Evolutionary conservation across 2,888 invertebrate species (phyloP), one percentile per base, ranked within the genome.

Genomic region (Thecocarcelia acutangulata): DNA sequence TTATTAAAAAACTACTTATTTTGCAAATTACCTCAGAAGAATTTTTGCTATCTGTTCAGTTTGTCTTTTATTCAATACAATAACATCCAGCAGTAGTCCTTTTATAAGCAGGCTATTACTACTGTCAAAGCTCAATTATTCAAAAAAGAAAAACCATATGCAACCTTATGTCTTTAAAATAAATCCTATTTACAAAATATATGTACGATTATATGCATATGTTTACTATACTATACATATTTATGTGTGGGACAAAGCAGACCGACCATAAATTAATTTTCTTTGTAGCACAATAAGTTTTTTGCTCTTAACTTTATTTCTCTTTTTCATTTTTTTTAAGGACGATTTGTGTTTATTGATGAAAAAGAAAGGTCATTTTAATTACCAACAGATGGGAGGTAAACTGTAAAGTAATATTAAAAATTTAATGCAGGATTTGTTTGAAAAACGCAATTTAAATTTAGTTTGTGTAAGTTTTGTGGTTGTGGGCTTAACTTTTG

Each of bases 221-320:
- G 19, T n/a, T 3, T 9, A 8, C 28, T n/a, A n/a, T n/a, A n/a
- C n/a, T 24, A 5, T 24, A 5, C 5, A 5, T 24, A 5, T 24
- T 2, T 24, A 5, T 24, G 24, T 24, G 24, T 24, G 2, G 24
- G 24, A n/a, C n/a, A n/a, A n/a, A n/a, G n/a, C n/a, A n/a, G n/a
- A n/a, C n/a, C n/a, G n/a, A n/a, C n/a, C n/a, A n/a, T n/a, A 75
- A 75, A 80, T 80, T 72, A 80, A 70, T 80, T 70, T 75, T 70
- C 70, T 70, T 80, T 19, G 17, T 15, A 28, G 50, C 28, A 44
- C 6, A 63, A 58, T 64, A 21, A n/a, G 42, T 46, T 46, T 40
- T n/a, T 15, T 48, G 21, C 15, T n/a, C 40, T 66, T 15, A 21
- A 17, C 17, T 12, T 46, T 46, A 17, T 48, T 28, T 33, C 0